Conservation (phyloP, 2,797 vertebrate species). For the Sphenodon punctatus region DNA sequence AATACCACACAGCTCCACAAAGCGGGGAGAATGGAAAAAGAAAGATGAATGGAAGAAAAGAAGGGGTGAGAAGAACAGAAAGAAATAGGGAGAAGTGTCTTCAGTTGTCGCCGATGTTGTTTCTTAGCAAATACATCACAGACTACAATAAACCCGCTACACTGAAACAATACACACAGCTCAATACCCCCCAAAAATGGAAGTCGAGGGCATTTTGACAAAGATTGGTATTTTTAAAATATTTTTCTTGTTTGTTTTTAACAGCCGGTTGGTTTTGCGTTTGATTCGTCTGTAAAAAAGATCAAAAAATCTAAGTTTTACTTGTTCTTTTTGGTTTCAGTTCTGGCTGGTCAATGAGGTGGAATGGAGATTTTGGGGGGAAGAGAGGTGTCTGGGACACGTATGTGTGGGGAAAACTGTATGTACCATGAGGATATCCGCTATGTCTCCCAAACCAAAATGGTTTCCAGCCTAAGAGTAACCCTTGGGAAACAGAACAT, state of each 20-base stretch:
- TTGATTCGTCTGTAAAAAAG: constrained; percentile 20
- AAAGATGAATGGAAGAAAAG: background rate
- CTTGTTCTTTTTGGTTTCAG: constrained; percentile 25
- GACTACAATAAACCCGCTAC: constrained; percentile 36
- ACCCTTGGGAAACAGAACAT: too few relatives aligned
- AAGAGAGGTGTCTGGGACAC: background rate
- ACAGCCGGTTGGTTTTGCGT: background rate
- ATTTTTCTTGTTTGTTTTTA: background rate
- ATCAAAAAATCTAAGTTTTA: constrained; percentile 44
- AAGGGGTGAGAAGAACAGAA: background rate
- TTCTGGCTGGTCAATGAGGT: background rate
- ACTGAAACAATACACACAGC: constrained; percentile 34
- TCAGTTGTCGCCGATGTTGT: too few relatives aligned
- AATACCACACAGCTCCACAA: background rate
- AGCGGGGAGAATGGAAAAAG: background rate
- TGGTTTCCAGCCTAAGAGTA: too few relatives aligned
- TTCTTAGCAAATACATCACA: constrained; percentile 34
- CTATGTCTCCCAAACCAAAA: background rate
- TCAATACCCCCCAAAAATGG: constrained; percentile 35
- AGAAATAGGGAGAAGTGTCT: too few relatives aligned
- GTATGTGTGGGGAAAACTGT: background rate
- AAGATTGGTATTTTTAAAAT: constrained; percentile 1
- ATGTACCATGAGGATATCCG: background rate
- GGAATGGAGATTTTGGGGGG: background rate
- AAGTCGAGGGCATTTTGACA: constrained; percentile 1